Conservation (phyloP, 1,140 invertebrate genomes). For the Frieseomelitta varia region DNA sequence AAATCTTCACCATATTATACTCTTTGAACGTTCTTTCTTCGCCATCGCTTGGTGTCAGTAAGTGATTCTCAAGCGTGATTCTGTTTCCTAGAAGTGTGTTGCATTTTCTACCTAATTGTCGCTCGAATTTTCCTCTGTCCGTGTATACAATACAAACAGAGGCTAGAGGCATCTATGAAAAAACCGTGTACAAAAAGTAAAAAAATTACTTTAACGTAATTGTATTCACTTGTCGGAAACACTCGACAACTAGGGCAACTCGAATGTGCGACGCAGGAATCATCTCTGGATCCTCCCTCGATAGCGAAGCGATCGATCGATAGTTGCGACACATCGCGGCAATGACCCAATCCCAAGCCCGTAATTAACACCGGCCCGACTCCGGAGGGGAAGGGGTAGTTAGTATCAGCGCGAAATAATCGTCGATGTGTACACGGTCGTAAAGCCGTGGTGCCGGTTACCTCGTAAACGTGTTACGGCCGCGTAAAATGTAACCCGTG, state of each 20-base stretch:
- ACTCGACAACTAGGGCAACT: not conserved
- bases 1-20: no score
- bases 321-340: not conserved
- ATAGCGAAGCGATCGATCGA: not conserved
- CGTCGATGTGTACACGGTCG: slow-evolving; percentile 23
- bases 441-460: not conserved
- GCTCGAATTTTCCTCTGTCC: no score
- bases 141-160: no score
- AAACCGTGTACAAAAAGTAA: not conserved
- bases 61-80: no score
- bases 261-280: not conserved
- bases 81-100: no score
- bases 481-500: slow-evolving; percentile 43
- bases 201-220: not conserved
- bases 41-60: no score
- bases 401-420: slow-evolving; percentile 41
- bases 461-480: slow-evolving; percentile 39
- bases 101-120: no score
- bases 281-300: not conserved
- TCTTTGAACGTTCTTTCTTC: no score
- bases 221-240: not conserved
- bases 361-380: slow-evolving; percentile 38
- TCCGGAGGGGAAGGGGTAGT: no score
- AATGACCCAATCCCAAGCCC: not conserved
- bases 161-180: no score